A percentile compares a stretch with the other conserved stretches of the same genome.
Evolutionary conservation across 2,113 vertebrate genomes (phyloP).

Genomic region (Chloebia gouldiae): DNA sequence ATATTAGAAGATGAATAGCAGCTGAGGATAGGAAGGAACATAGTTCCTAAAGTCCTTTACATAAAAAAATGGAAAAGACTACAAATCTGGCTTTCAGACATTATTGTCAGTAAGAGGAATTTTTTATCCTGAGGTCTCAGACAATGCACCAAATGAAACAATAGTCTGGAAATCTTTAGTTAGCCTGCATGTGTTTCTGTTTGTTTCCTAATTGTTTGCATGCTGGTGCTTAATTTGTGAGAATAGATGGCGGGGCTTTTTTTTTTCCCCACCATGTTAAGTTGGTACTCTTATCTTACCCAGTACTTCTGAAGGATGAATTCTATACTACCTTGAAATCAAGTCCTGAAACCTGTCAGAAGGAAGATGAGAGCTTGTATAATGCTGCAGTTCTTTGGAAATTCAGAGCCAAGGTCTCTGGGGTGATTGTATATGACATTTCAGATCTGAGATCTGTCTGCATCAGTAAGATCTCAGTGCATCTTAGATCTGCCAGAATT

Average conservation of each 20-base stretch:
- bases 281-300: neutral
- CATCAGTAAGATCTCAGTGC: neutral
- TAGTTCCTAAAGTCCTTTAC: neutral
- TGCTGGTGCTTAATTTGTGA: neutral
- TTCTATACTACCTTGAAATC: neutral
- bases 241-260: neutral
- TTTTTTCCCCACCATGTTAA: accelerated
- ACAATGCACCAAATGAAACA: neutral
- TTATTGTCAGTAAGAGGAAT: neutral
- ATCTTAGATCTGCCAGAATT: neutral
- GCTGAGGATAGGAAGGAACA: neutral
- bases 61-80: neutral
- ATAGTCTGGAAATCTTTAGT: neutral
- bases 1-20: neutral
- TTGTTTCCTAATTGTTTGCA: neutral
- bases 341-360: neutral
- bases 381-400: neutral
- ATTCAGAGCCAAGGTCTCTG: neutral
- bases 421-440: neutral
- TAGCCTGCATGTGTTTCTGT: neutral
- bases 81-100: neutral
- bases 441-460: neutral
- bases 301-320: neutral
- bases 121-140: neutral
- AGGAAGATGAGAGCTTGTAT: neutral